Conservation (phyloP, 2,113 vertebrate species). For the Micronisus gabar region DNA sequence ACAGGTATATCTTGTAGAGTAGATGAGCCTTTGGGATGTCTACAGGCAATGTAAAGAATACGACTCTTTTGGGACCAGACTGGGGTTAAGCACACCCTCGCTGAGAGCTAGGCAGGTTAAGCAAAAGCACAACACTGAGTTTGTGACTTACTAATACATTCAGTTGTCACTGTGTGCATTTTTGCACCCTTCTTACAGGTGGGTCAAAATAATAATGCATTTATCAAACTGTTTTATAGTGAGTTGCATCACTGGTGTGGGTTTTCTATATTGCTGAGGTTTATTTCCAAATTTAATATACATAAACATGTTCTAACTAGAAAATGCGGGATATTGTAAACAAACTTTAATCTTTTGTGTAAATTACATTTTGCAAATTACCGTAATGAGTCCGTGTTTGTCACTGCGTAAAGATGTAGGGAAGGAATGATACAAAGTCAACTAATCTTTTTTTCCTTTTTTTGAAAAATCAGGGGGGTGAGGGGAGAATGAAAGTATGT, state of each 20-base stretch:
- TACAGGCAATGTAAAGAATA: background rate
- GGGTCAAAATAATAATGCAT: background rate
- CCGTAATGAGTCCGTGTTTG: background rate
- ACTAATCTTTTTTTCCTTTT: too few species aligned
- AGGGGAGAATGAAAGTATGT: background rate
- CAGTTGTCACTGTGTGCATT: background rate
- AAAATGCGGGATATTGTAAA: background rate
- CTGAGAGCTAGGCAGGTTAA: background rate
- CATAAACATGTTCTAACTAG: background rate
- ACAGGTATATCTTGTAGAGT: background rate
- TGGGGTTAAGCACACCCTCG: background rate
- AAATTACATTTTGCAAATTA: slow-evolving; percentile 15
- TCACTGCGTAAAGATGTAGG: background rate
- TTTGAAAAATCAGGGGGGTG: background rate
- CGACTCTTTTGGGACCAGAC: background rate
- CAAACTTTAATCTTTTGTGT: background rate
- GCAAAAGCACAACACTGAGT: background rate
- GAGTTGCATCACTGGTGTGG: background rate
- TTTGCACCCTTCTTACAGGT: background rate
- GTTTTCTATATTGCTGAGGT: background rate
- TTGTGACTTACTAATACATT: background rate
- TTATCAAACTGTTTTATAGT: background rate
- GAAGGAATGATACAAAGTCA: background rate
- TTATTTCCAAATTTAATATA: background rate
- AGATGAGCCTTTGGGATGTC: background rate